Conservation (phyloP, 2,797 vertebrate species). For the Ara ararauna region DNA sequence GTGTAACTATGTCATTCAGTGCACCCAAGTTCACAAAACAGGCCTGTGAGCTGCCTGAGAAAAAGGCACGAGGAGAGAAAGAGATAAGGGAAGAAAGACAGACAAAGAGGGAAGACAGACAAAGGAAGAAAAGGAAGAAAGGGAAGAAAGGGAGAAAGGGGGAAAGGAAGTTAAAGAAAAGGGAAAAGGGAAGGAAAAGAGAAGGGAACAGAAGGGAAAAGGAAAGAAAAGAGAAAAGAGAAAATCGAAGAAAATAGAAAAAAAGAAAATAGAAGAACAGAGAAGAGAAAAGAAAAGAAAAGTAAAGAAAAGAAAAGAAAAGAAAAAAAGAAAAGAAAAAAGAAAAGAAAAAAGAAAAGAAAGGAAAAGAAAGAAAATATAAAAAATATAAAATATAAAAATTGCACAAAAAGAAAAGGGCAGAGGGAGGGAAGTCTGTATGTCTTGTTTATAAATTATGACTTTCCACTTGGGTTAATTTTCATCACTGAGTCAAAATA, state of each 20-base stretch:
- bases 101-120: neutral
- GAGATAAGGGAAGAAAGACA: neutral
- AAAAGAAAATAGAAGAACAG: no score
- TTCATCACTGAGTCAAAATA: neutral
- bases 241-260: no score
- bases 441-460: neutral
- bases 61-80: neutral
- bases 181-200: no score
- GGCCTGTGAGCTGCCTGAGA: neutral
- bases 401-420: neutral
- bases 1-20: slow-evolving; percentile 43
- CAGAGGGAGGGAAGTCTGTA: neutral
- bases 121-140: neutral
- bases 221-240: no score
- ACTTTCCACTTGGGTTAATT: neutral
- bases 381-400: fast-evolving
- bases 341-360: fast-evolving
- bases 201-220: no score
- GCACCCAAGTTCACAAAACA: neutral
- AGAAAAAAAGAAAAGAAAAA: fast-evolving
- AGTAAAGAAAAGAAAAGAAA: no score
- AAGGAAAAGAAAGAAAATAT: fast-evolving
- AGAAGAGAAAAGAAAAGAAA: fast-evolving
- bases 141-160: neutral
- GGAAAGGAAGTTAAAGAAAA: no score